Evolutionary conservation across 2,888 invertebrate species (phyloP), one percentile per base, ranked within the genome.

Genomic region (Lycocerus yunnanus): DNA sequence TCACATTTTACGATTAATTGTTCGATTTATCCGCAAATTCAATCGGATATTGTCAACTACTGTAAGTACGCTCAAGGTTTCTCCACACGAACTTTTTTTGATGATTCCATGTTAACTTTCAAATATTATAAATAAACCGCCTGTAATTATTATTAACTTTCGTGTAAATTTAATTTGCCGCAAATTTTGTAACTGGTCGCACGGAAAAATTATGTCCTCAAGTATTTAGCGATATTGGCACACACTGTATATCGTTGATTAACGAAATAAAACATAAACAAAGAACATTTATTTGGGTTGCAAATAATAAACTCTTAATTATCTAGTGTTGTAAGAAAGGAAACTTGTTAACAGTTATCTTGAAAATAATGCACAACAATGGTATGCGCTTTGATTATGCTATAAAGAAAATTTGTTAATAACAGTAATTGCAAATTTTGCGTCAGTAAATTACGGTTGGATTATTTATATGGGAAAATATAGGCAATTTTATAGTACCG

Each of bases 1-100:
- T 76, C 76, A 76, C 76, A 65, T 71, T 43, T 73, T 73, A 60
- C 63, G 67, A 66, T 73, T 63, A 75, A 67, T 73, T 58, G 72
- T 68, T 73, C 72, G 60, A 18, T 21, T 68, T 74, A 75, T 73
- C 58, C 20, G 20, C 27, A 15, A 67, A 65, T 76, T 68, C 59
- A 63, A 58, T 69, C 16, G 66, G 69, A 73, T 71, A 68, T 76
- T 73, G 70, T 73, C 68, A 69, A 75, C 75, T 58, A 75, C 75
- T 59, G 66, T 61, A 72, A 68, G 15, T 43, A 43, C 43, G 5
- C 24, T 71, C 75, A 75, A 75, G 75, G 75, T 69, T 69, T 61
- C 15, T 58, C 24, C 69, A 59, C 58, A 24, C 58, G 66, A 60
- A 68, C 18, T 59, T 59, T 68, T 70, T 63, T 68, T 13, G 27